phyloP scores from a whole-genome alignment of 1,140 invertebrate genomes.

The Artemia franciscana region DNA sequence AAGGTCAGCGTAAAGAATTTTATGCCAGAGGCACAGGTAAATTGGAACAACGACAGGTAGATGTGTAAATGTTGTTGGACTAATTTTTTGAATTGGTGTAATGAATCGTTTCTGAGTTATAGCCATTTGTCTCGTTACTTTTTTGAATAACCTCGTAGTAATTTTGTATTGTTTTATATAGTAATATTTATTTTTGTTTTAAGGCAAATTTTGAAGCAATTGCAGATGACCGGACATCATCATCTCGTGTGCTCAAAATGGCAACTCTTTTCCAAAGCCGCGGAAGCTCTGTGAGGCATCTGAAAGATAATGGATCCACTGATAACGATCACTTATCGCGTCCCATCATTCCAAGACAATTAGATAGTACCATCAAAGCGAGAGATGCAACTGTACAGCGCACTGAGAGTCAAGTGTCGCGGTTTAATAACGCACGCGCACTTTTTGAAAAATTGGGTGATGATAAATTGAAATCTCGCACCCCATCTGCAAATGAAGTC shows the following conservation, averaged over 20 bases:
- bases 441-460: slow-evolving; percentile 76
- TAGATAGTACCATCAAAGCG: slow-evolving; percentile 12
- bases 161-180: too few relatives aligned
- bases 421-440: slow-evolving; percentile 75
- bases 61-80: too few relatives aligned
- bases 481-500: background rate
- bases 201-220: background rate
- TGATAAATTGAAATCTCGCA: slow-evolving; percentile 27
- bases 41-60: too few relatives aligned
- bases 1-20: too few relatives aligned
- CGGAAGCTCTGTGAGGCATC: background rate
- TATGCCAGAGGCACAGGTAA: too few relatives aligned
- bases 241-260: background rate
- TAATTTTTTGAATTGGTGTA: too few relatives aligned
- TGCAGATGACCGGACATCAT: background rate
- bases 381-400: slow-evolving; percentile 44
- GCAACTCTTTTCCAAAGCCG: background rate
- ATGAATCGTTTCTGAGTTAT: too few relatives aligned
- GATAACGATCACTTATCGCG: background rate
- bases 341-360: background rate
- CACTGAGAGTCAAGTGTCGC: slow-evolving; percentile 61
- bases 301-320: background rate
- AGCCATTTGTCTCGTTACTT: too few relatives aligned
- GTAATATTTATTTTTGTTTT: too few relatives aligned
- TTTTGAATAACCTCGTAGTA: too few relatives aligned